Evolutionary conservation across 2,113 vertebrate genomes (phyloP).

Genomic region (Festucalex cinctus): DNA sequence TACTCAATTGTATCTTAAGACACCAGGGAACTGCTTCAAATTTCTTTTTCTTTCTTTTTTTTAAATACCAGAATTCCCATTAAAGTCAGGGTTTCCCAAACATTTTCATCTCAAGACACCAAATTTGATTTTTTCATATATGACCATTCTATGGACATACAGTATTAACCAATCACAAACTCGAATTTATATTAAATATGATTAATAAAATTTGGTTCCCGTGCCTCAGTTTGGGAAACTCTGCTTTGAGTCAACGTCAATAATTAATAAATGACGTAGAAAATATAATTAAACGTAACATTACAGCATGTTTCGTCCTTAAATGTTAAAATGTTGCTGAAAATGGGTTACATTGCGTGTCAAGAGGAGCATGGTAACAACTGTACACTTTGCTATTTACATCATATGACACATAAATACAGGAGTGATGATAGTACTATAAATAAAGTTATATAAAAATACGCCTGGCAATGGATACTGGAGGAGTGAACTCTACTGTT

Average conservation of each 20-base stretch:
- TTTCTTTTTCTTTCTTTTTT: background rate
- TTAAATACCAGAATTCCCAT: background rate
- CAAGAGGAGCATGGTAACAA: background rate
- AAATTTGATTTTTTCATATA: no score
- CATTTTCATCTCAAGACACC: background rate
- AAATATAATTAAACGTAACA: background rate
- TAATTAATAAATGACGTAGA: background rate
- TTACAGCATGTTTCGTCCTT: background rate
- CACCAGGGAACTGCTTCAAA: background rate
- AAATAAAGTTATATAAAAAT: constrained; percentile 31
- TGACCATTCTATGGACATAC: background rate
- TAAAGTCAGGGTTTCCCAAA: background rate
- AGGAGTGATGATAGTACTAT: background rate
- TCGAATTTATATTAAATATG: background rate
- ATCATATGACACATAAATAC: no score
- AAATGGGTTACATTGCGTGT: background rate
- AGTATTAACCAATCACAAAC: background rate
- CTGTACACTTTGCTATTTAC: background rate
- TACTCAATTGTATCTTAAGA: background rate
- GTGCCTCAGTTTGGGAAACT: background rate
- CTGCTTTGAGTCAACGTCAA: background rate
- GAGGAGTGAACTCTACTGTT: background rate
- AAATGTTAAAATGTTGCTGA: background rate
- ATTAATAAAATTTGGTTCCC: background rate
- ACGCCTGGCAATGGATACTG: constrained; percentile 10